These are phyloP conservation scores for Drosophila melanogaster DNA, from an alignment of 1,140 invertebrate genomes.

Conservation along the genomic window DNA sequence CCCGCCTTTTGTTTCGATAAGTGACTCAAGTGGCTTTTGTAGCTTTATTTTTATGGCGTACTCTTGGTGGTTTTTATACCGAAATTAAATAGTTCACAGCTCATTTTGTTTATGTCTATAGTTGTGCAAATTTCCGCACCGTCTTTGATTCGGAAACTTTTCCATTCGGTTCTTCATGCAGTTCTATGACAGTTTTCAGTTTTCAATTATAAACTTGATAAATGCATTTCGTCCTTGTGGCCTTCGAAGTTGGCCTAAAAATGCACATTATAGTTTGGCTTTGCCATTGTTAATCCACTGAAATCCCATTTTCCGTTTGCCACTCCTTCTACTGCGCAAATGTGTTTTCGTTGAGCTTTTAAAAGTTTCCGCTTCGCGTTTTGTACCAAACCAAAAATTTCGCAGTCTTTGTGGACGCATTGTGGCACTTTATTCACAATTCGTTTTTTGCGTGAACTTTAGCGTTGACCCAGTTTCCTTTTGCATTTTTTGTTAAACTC, in stretches of 20 bases:
- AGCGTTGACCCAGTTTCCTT: constrained; percentile 42
- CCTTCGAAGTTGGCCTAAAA: constrained; percentile 36
- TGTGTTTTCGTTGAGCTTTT: constrained; percentile 39
- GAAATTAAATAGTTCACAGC: constrained; percentile 27
- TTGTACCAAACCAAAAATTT: constrained; percentile 23
- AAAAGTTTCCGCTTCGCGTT: constrained; percentile 55
- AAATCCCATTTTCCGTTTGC: constrained; percentile 24
- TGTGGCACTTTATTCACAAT: constrained; percentile 50
- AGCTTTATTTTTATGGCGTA: constrained; percentile 46
- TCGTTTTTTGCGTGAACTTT: constrained; percentile 37
- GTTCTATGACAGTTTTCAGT: constrained; percentile 10
- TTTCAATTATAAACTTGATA: constrained; percentile 66
- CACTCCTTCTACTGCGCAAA: constrained; percentile 23
- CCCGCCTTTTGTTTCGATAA: constrained; percentile 47
- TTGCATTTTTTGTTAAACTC: constrained; percentile 12
- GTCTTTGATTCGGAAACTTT: constrained; percentile 24
- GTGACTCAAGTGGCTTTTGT: constrained; percentile 58
- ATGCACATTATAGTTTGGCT: constrained; percentile 42
- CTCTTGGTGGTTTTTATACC: constrained; percentile 5
- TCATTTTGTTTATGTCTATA: constrained; percentile 29
- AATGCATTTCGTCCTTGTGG: constrained; percentile 57
- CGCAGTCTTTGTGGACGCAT: constrained; percentile 28
- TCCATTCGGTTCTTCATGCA: not conserved
- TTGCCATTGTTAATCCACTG: constrained; percentile 50
- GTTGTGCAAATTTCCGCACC: constrained; percentile 1